Evolutionary conservation across 1,140 invertebrate species (phyloP), one percentile per base, ranked within the genome.

Genomic region (Anastrepha ludens): DNA sequence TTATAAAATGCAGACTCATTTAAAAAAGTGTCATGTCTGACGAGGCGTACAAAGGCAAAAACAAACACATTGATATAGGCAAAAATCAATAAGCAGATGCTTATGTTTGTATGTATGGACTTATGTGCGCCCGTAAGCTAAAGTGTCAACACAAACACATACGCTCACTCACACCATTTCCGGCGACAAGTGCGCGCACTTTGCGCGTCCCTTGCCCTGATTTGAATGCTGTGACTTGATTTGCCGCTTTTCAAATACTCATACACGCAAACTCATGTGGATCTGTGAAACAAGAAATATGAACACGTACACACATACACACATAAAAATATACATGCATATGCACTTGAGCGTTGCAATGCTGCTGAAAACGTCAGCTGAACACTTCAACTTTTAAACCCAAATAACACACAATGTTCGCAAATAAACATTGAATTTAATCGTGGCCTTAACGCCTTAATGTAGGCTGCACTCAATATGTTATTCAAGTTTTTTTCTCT

Each of bases 1-100:
- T 47, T 50, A 20, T 39, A 65, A 86, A 86, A 20, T 86, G 85
- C 85, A 86, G n/a, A 86, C 85, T 86, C 85, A 86, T 50, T 60
- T 44, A 20, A 59, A 41, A 65, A 20, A 62, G 58, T 65, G 85
- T 86, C 59, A 60, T 47, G 39, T 65, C 58, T 60, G 74, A 81
- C 74, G 74, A 81, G 47, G 47, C 50, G 17, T 29, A 55, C 17
- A 58, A 15, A 29, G 47, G 4, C 41, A 41, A 81, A 55, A 29
- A 81, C 41, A 81, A 58, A 20, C 3, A 55, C n/a, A 55, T 44
- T 3, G 64, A 7, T 67, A 11, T 5, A 67, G 29, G 29, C 64
- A 17, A 3, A 67, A 67, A 29, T 67, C 64, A 67, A 67, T 67
- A 67, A 20, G 64, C 11, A 39, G 8, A 6, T 20, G 20, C n/a